Evolutionary conservation across 2,113 vertebrate genomes (phyloP), one percentile per base, ranked within the genome.

Genomic region (Rallus limicola): DNA sequence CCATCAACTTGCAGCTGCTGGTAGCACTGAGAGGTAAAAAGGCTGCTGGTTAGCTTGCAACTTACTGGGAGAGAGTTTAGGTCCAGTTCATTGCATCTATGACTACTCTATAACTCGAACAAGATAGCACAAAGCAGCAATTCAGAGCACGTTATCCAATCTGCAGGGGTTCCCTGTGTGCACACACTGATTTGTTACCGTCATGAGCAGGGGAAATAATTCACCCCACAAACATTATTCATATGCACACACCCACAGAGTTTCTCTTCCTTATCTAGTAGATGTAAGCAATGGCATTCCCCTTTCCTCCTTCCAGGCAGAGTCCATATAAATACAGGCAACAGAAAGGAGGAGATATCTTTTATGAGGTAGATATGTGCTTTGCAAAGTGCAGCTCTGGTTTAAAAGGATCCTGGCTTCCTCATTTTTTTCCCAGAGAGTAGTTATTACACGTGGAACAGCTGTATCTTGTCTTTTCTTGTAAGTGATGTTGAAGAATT

Each of bases 1-100:
- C 76, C 34, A 48, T 90, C 82, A 82, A 1, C 17, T 95, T 82
- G 36, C 68, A 92, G 86, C n/a, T 83, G 85, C 71, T 77, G 76
- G 33, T 29, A 87, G 58, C 56, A 34, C 31, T 86, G 33, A 25
- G 62, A 59, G 89, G 64, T 71, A 21, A 78, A 89, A 56, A 67
- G 52, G 28, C 52, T 75, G 52, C 70, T 67, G 84, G 31, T 74
- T 92, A 55, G 13, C 60, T 91, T 74, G 31, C 46, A 74, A 6
- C 50, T 80, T 74, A 23, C 3, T 36, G 36, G 34, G 21, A 64
- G 24, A 91, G 62, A 65, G 31, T 67, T 77, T 50, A 40, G 48
- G 48, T 67, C 40, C 11, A 50, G 21, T 56, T 86, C 29, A 24
- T 63, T 46, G 16, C 24, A 11, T 24, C 13, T 59, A 11, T 81